phyloP scores from a whole-genome alignment of 1,140 invertebrate genomes.

The Batillaria attramentaria region DNA sequence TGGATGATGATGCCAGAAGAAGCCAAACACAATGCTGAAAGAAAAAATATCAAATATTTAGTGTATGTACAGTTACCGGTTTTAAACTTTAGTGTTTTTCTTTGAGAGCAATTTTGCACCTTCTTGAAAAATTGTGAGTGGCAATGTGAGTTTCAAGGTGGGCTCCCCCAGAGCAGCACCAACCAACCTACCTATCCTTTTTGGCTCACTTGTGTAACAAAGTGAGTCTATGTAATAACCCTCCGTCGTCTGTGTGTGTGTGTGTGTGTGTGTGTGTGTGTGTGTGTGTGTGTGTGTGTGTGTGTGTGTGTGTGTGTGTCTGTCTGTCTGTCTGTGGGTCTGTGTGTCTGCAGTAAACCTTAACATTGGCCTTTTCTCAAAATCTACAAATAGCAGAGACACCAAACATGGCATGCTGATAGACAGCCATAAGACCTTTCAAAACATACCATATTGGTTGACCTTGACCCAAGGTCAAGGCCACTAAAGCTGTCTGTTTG shows the following conservation, averaged over 20 bases:
- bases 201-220: neutral
- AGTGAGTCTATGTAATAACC: slow-evolving; percentile 10
- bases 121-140: too few species aligned
- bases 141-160: too few species aligned
- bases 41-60: neutral
- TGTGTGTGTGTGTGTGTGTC: neutral
- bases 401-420: too few species aligned
- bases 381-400: neutral
- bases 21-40: neutral
- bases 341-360: neutral
- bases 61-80: neutral
- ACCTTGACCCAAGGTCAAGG: too few species aligned
- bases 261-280: slow-evolving; percentile 1
- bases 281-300: neutral
- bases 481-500: too few species aligned
- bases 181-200: neutral
- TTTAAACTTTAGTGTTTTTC: too few species aligned
- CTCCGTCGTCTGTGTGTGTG: slow-evolving; percentile 1
- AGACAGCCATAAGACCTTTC: neutral
- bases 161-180: too few species aligned
- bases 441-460: neutral
- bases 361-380: neutral
- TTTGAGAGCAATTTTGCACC: too few species aligned
- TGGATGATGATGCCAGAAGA: neutral
- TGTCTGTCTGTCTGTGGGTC: neutral